Percentiles rank a stretch among this genome's conserved stretches.
These are phyloP conservation scores for Montipora capitata DNA, from an alignment of 92 coral and sea anemone species.

Conservation along the genomic window DNA sequence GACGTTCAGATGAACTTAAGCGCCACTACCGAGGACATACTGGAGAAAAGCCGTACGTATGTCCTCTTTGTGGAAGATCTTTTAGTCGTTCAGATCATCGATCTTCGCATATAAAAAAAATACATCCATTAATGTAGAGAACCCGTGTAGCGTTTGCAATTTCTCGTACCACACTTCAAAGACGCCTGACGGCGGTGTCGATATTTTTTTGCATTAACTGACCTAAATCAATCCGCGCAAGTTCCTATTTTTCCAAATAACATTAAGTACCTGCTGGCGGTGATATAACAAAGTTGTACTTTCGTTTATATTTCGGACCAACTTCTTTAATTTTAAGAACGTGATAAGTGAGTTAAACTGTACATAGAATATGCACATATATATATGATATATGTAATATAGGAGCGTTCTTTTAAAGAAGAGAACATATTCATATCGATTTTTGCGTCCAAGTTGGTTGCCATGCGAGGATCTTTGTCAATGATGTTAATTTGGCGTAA, in stretches of 20 bases:
- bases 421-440: too few species aligned
- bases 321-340: constrained; percentile 1
- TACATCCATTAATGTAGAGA: constrained; percentile 74
- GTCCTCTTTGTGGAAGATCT: constrained; percentile 90
- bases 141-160: neutral
- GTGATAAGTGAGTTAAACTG: neutral
- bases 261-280: neutral
- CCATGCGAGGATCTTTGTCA: too few species aligned
- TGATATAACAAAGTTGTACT: neutral
- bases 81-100: constrained; percentile 93
- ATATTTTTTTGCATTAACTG: neutral
- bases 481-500: too few species aligned
- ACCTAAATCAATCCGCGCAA: neutral
- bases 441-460: too few species aligned
- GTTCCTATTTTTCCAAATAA: neutral
- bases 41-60: constrained; percentile 88
- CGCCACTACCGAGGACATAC: constrained; percentile 90
- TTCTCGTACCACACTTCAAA: neutral
- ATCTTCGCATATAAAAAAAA: constrained; percentile 86
- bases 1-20: constrained; percentile 88
- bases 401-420: neutral
- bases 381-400: neutral
- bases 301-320: neutral
- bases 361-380: neutral
- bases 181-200: neutral